Percentiles rank a stretch among this genome's conserved stretches.
phyloP scores from a whole-genome alignment of 2,113 vertebrate genomes.

The Blennius ocellaris region DNA sequence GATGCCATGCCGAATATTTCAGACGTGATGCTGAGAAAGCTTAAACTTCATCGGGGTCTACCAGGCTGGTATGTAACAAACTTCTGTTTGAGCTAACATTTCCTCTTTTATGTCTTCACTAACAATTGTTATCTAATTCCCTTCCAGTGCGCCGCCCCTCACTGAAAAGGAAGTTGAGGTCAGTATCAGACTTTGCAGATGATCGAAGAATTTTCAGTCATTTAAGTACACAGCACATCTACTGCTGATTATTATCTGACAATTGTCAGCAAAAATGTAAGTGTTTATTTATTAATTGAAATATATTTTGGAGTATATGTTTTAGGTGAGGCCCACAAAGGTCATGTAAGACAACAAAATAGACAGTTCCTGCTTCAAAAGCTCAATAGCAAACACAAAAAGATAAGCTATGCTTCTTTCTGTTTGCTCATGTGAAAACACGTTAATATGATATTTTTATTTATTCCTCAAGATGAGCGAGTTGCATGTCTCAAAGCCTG shows the following conservation, averaged over 20 bases:
- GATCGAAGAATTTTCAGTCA: neutral
- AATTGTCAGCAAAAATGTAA: too few relatives aligned
- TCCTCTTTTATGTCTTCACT: neutral
- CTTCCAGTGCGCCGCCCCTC: constrained; percentile 91
- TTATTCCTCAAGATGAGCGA: too few relatives aligned
- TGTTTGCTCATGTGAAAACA: too few relatives aligned
- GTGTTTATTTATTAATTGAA: too few relatives aligned
- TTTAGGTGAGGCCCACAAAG: too few relatives aligned
- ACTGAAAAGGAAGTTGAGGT: constrained; percentile 98
- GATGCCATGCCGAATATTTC: constrained; percentile 96
- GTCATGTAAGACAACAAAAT: too few relatives aligned
- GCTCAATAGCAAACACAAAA: too few relatives aligned
- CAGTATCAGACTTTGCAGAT: constrained; percentile 65
- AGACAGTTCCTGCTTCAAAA: too few relatives aligned
- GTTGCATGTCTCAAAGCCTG: constrained; percentile 36
- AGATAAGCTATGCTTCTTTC: too few relatives aligned
- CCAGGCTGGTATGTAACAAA: constrained; percentile 88
- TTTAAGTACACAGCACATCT: neutral
- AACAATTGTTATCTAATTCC: constrained; percentile 50
- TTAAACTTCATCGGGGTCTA: constrained; percentile 90
- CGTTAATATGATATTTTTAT: too few relatives aligned
- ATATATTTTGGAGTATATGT: too few relatives aligned
- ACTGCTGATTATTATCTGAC: too few relatives aligned
- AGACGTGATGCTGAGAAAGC: constrained; percentile 92
- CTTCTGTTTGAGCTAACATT: neutral